Base-by-base conservation (phyloP, 2,797 vertebrate species). In the Octomys mimax region DNA sequence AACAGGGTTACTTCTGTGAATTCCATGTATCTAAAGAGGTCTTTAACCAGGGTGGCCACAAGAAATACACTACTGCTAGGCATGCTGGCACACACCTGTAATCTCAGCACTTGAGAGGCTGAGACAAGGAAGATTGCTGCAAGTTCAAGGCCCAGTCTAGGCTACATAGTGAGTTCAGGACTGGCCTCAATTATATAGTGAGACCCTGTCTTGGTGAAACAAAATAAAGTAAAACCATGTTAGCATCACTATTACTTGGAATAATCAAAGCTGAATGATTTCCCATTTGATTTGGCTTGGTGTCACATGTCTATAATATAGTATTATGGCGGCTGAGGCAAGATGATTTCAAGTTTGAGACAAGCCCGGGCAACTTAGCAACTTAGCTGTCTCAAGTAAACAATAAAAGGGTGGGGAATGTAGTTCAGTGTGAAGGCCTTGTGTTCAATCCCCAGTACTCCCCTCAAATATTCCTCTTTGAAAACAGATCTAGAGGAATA, bases 191-290 rank as follows among this genome's bases (percentile, higher is more conserved):
- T 16, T n/a, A 68, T n/a, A 19, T 68, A n/a, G 66, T 6, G 16
- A 70, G 66, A 70, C 33, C 33, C 19, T 21, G 16, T 70, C 66
- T n/a, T 31, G 33, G 16, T n/a, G 3, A 70, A 70, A 33, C 66
- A n/a, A 70, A 70, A 36, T 18, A 70, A n/a, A 68, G 6, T 18
- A 70, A 70, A 70, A 70, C 16, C 66, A 36, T 8, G 26, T 8
- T 62, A 78, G 91, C 77, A 28, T n/a, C 26, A 39, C 57, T 57
- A 39, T 75, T 87, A 93, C 59, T 91, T 73, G 33, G 87, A 75
- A 78, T 91, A 91, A 70, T 75, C 70, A 86, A 89, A 95, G 77
- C 54, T 68, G 0, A 62, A n/a, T 61, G 75, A 62, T 71, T 79
- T 84, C 39, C 36, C 31, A 18, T 49, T 49, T 79, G 49, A 6